Evolutionary conservation across 2,888 invertebrate species (phyloP), one percentile per base, ranked within the genome.

Genomic region (Hyposoter dolosus): DNA sequence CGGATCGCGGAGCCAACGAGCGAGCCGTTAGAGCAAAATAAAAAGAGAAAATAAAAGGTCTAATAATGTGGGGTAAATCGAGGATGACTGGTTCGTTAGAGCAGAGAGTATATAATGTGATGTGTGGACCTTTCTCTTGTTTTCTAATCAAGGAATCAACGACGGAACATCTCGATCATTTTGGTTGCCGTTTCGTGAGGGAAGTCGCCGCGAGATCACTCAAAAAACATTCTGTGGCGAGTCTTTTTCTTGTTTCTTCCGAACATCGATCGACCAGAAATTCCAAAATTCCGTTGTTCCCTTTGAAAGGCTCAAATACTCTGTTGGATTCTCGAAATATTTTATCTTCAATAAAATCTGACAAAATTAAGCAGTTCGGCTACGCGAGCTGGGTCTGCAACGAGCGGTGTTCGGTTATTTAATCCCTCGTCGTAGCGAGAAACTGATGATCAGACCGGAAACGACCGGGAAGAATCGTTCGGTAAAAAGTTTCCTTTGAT

Each of bases 401-500:
- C 60, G 28, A 28, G 15, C 28, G 28, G 28, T 60, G 28, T 74
- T 43, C 15, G 9, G 35, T 53, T 65, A 53, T 53, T 60, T 45
- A 45, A 43, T 76, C 17, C 5, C 6, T 40, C 40, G 19, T 40
- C 19, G 19, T 65, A n/a, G 17, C 66, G 50, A 60, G 45, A 88
- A 80, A 83, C 78, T 82, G 69, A 60, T 83, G 71, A 60, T 63
- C 66, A 32, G 40, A 68, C 56, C 23, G 63, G 60, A 65, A 45
- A 53, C 84, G 83, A 86, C 86, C 28, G 47, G 5, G 47, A 40
- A 9, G 4, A n/a, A 0, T 2, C 0, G 3, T 12, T 23, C 15
- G 28, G 60, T 60, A 1, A 28, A 60, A 60, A 60, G 84, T 81
- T 84, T 75, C 81, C 15, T 88, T 88, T 84, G 86, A 90, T 88